A percentile compares a stretch with the other conserved stretches of the same genome.
Conservation (phyloP, 2,113 vertebrate genomes). For the Heptranchias perlo region DNA sequence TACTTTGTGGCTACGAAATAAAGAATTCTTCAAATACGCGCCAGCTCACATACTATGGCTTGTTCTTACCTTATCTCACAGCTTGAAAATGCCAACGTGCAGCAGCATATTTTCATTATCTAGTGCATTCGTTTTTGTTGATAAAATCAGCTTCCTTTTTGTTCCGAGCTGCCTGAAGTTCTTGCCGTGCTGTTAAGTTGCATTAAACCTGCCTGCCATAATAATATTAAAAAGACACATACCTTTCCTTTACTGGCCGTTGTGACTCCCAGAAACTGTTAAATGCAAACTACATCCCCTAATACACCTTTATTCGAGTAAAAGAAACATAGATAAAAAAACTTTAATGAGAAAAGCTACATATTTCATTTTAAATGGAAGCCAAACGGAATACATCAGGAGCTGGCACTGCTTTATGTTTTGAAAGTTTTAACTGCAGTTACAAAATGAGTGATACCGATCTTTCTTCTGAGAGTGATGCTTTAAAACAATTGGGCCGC, state of each 20-base stretch:
- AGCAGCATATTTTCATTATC: constrained; percentile 23
- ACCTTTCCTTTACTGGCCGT: not conserved
- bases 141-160: constrained; percentile 5
- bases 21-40: constrained; percentile 4
- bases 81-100: not conserved
- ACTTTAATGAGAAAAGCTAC: not conserved
- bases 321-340: not conserved
- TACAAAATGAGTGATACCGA: not conserved
- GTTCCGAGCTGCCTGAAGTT: not conserved
- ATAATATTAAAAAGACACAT: not conserved
- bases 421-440: not conserved
- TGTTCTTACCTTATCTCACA: not conserved
- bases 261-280: not conserved
- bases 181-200: not conserved
- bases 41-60: not conserved
- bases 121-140: not conserved
- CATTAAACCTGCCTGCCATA: not conserved
- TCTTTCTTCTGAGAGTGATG: not conserved
- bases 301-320: not conserved
- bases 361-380: not conserved
- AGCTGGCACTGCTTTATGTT: not conserved
- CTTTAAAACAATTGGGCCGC: not conserved
- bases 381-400: not conserved
- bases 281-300: not conserved
- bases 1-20: not conserved